phyloP scores from a whole-genome alignment of 2,113 vertebrate genomes.

The Larimichthys polyactis region DNA sequence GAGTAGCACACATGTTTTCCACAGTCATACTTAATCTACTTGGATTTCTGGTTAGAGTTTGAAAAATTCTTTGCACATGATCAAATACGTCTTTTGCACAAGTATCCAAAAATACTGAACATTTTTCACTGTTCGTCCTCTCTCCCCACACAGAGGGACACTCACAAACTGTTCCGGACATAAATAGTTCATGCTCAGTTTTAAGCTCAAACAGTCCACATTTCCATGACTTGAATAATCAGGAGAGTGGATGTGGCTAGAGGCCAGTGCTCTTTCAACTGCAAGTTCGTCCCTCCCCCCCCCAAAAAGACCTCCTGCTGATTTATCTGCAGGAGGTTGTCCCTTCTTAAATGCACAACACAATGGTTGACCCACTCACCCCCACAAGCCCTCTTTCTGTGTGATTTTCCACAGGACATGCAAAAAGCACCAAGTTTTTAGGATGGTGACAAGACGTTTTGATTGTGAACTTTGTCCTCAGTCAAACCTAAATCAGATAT shows the following conservation, averaged over 20 bases:
- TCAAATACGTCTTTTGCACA: conserved; percentile 2
- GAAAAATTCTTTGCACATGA: conserved; percentile 9
- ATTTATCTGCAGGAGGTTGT: conserved; percentile 44
- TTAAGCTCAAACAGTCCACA: conserved; percentile 36
- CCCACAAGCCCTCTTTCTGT: neutral
- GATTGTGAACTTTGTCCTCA: neutral
- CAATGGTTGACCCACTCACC: conserved; percentile 37
- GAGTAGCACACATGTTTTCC: neutral
- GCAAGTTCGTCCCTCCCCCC: conserved; percentile 26
- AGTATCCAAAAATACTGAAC: neutral
- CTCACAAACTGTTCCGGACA: conserved; percentile 14
- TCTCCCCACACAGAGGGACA: too few relatives aligned
- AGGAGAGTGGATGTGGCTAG: conserved; percentile 15
- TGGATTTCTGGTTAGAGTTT: neutral
- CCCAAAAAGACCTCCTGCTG: neutral
- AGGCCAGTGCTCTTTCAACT: conserved; percentile 31
- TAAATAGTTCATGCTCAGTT: conserved; percentile 28
- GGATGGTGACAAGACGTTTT: neutral
- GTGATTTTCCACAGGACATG: conserved; percentile 19
- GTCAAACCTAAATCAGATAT: neutral
- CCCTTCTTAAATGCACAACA: conserved; percentile 31
- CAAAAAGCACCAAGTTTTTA: neutral
- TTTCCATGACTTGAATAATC: conserved; percentile 29
- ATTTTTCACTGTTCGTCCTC: neutral
- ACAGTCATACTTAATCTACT: conserved; percentile 10